Conservation (phyloP, 1,140 invertebrate species). For the Lamellibrachia luymesi region DNA sequence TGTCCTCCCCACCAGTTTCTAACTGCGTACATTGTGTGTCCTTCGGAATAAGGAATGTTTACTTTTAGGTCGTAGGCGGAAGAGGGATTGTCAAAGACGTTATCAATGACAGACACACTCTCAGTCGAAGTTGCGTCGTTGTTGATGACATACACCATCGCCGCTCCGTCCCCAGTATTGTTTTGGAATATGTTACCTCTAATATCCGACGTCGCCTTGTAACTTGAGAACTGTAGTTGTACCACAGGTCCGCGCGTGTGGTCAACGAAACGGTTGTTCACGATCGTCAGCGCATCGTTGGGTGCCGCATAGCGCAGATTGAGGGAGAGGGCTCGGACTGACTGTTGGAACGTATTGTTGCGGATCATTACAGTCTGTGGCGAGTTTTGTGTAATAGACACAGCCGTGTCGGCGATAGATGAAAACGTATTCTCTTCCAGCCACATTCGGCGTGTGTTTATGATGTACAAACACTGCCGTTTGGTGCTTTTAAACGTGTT, state of each 20-base stretch:
- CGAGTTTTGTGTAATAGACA: background rate
- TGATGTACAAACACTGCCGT: background rate
- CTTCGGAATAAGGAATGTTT: background rate
- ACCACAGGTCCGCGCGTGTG: background rate
- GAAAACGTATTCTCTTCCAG: background rate
- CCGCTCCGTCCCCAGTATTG: background rate
- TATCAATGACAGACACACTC: background rate
- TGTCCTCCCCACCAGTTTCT: background rate
- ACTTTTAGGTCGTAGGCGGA: background rate
- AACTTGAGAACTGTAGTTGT: background rate
- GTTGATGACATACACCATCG: background rate
- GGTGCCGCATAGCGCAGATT: background rate
- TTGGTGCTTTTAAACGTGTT: background rate
- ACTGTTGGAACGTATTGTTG: background rate
- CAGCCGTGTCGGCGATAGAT: background rate
- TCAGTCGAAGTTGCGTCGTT: background rate
- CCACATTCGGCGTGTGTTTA: background rate
- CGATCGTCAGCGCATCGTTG: background rate
- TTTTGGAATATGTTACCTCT: background rate
- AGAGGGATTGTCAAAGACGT: background rate
- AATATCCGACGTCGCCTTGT: background rate
- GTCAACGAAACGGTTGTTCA: background rate
- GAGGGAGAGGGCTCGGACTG: background rate
- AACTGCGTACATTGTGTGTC: background rate
- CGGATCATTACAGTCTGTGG: background rate